Evolutionary conservation across 2,797 vertebrate species (phyloP), one percentile per base, ranked within the genome.

Genomic region (Gorsachius magnificus): DNA sequence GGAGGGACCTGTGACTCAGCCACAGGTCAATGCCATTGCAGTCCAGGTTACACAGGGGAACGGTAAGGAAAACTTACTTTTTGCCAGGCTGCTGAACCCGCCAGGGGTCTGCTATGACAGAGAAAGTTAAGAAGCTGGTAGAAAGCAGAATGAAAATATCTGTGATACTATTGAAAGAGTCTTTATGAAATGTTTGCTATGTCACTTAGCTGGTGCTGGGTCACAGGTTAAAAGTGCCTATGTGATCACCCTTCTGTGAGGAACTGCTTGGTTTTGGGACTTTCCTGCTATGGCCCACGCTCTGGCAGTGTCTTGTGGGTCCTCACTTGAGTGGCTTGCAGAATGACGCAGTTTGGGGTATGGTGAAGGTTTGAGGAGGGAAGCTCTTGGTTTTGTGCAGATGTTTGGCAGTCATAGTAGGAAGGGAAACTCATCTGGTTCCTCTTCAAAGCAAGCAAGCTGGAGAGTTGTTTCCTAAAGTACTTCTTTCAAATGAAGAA

Each of bases 1-100:
- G 98, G 98, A 80, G 99, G 98, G 63, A 98, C 97, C 10, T 99
- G 99, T 82, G 97, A 98, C 53, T 97, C 98, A 2, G 97, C 97
- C 2, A 98, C 94, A 3, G 99, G 99, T 63, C 98, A 99, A 88
- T 99, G 99, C 97, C 95, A 98, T 41, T 99, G 99, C 97, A 98
- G 98, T 70, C 98, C 99, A 7, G 99, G 99, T 87, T 99, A 99
- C 98, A 99, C 98, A 0, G 99, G 99, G 87, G 99, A 99, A 96
- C 96, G 99, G 99, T 99, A 97, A 98, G 98, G 43, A 94, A 87
- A 70, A 29, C 15, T 11, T 35, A 7, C 14, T 86, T 53, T 53
- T 56, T 93, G 35, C 35, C 17, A 63, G 33, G 26, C 20, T 58
- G 36, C 26, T 64, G 28, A 82, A 36, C n/a, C 25, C 38, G 13